Base-by-base conservation (phyloP, 37 sponge, comb jelly and placozoan species). In the Hexactinellida sp. region DNA sequence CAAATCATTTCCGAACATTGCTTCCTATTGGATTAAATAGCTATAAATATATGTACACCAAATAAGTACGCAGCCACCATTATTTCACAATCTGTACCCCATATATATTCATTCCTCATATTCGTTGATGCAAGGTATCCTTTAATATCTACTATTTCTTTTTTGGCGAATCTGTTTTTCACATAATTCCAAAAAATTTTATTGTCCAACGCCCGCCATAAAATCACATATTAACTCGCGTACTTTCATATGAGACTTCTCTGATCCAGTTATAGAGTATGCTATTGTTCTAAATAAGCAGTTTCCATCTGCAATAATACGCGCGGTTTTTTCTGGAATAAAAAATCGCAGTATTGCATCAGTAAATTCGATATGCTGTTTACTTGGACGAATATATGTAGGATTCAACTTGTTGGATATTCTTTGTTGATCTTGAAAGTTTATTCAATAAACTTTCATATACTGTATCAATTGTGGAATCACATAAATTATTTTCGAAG, bases 61-160 rank as follows among this genome's bases (percentile, higher is more conserved):
- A 63, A 63, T 23, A 63, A 63, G 13, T 63, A 32, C 13, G 76
- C 30, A 7, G 76, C 76, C 5, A 23, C 76, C 30, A 63, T 63
- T 63, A 63, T 63, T 63, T 63, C 76, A 23, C 76, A 63, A 63
- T 63, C 76, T 63, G 76, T 63, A 28, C 76, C 76, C 76, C 76
- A 63, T 63, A 28, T n/a, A 63, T n/a, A 25, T 63, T 63, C 5
- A n/a, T 23, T 21, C 13, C 5, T 63, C 76, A 63, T 63, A 23
- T 32, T 63, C 13, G 76, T 63, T 63, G 76, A 63, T 63, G 76
- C 5, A 28, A 63, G 76, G 76, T 63, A 63, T 63, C 30, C 76
- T 63, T 32, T 23, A 3, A 63, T 63, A n/a, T n/a, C 30, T 63
- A n/a, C 13, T 32, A 63, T 28, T 63, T 63, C 5, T 32, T 63